A percentile compares a stretch with the other conserved stretches of the same genome.
Evolutionary conservation across 1,140 invertebrate genomes (phyloP).

Genomic region (Nylanderia fulva): DNA sequence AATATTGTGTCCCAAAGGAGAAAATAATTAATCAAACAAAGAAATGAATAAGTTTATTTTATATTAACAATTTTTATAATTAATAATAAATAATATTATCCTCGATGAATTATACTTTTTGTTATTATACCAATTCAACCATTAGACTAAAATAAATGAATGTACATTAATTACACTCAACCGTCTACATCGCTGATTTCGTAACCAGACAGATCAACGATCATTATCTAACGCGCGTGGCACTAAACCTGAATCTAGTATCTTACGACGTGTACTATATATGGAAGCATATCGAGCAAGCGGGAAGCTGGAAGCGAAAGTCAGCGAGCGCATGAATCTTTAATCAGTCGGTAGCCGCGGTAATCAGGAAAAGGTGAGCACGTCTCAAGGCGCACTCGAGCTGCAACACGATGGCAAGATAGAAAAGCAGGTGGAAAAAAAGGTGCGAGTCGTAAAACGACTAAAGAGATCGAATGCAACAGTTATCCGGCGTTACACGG

Average conservation of each 20-base stretch:
- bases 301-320: slow-evolving; percentile 56
- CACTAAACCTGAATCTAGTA: slow-evolving; percentile 37
- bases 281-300: slow-evolving; percentile 50
- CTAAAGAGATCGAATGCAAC: slow-evolving; percentile 35
- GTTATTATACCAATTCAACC: neutral
- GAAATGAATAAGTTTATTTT: neutral
- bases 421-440: slow-evolving; percentile 40
- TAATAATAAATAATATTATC: neutral
- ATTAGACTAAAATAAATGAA: neutral
- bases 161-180: slow-evolving; percentile 2
- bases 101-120: neutral
- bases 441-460: neutral
- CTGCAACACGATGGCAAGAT: slow-evolving; percentile 27
- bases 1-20: neutral
- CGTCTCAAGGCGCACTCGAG: neutral
- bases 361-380: slow-evolving; percentile 68
- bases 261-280: slow-evolving; percentile 35
- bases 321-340: slow-evolving; percentile 55
- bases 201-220: slow-evolving; percentile 18
- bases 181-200: slow-evolving; percentile 9
- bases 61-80: neutral
- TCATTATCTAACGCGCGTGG: slow-evolving; percentile 58
- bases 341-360: slow-evolving; percentile 49
- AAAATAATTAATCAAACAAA: neutral
- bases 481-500: slow-evolving; percentile 22